Evolutionary conservation across 2,797 vertebrate genomes (phyloP), one percentile per base, ranked within the genome.

Genomic region (Prunella strophiata): DNA sequence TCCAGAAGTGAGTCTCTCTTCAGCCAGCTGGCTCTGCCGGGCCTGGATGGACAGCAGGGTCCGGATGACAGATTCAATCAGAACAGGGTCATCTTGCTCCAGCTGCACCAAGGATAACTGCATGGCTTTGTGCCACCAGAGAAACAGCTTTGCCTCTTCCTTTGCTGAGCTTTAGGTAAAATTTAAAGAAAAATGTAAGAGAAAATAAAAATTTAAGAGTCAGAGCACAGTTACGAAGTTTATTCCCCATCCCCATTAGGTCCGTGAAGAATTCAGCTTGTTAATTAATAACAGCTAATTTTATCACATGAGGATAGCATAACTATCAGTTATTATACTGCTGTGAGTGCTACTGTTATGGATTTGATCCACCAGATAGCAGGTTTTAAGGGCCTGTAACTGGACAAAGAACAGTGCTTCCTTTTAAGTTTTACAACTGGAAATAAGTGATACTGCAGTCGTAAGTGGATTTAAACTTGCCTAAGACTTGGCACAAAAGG

Each of bases 111-210:
- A 97, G 91, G 99, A 98, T 77, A 99, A 98, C 95, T 99, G 98
- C 85, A 99, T 96, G 16, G 98, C 97, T 95, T 99, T 99, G 94
- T 99, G 99, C 99, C 99, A 99, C 99, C 99, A 99, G 29, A 99
- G 97, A 89, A 99, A 99, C 91, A 99, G 98, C 95, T 99, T 99
- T 50, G 99, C 98, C 94, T 99, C 99, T 50, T 99, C 99, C 42
- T 96, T 97, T 14, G 97, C 91, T 57, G 98, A 98, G 83, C 99
- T 99, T 95, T 26, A 65, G 58, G 45, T 25, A 66, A 78, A 34
- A 93, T 71, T 15, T 43, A 65, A 52, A 54, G 11, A 63, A 73
- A 19, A 47, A 73, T 1, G 7, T 2, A 16, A 71, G 47, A 48
- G 15, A 58, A 87, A 22, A 61, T 29, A 20, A 5, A 57, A 72